Base-by-base conservation (phyloP, 2,888 invertebrate species). In the Coecobrya sp. region DNA sequence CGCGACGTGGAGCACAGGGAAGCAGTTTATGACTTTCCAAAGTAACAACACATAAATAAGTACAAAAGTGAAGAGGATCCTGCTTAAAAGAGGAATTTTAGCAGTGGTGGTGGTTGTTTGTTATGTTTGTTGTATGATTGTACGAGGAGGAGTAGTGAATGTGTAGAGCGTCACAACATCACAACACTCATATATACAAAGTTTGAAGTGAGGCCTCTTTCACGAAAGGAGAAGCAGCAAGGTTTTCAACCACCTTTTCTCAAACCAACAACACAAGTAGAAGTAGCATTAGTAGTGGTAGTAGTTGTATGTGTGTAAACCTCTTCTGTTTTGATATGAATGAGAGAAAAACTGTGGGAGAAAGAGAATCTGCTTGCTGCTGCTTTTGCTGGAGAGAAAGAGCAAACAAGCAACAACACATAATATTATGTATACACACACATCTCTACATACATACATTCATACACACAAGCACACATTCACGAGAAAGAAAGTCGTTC, bases 401-500 rank as follows among this genome's bases (percentile, higher is more conserved):
- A 89, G 81, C 84, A 89, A 89, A 82, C 70, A 81, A 79, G 82
- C 89, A 89, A 82, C 90, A 90, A 90, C 85, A 76, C 84, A 85
- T 73, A 82, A 89, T 88, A 76, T 73, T 84, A 84, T 84, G 62
- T 62, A 52, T 55, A 76, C 65, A 62, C 52, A 73, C 30, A 59
- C 59, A 52, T 22, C 30, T 25, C 11, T 27, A 52, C 0, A 55
- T 27, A 59, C 59, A 82, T 30, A 59, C 59, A 82, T 30, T 42
- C 62, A 84, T 62, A 42, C 65, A 84, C 62, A 30, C 81, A 45
- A 30, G 19, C 62, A 45, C 62, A 65, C 84, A 65, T 65, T 36
- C 76, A 76, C 86, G 49, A 70, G 73, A 45, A 49, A 42, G 86
- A 30, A 27, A 55, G 42, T 79, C 62, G 62, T 59, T 62, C 52